A percentile compares a stretch with the other conserved stretches of the same genome.
Conservation (phyloP, 1,140 invertebrate genomes). For the Meloidogyne floridensis region DNA sequence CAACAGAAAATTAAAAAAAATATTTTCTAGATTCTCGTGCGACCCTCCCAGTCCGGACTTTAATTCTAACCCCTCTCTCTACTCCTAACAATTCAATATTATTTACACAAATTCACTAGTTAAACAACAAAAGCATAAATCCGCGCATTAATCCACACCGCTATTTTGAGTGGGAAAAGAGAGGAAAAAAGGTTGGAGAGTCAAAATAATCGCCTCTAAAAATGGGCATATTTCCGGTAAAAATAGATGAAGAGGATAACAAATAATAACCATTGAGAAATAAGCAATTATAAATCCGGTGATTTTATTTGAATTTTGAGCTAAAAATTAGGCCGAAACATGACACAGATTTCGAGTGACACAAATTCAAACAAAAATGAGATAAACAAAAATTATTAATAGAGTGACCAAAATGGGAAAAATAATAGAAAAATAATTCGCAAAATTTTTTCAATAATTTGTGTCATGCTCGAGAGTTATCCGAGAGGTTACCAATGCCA, state of each 20-base stretch:
- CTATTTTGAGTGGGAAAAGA: neutral
- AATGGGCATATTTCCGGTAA: conserved; percentile 5
- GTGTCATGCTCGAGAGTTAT: no score
- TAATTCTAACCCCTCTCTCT: neutral
- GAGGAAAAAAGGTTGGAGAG: neutral
- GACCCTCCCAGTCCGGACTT: neutral
- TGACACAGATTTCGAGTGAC: neutral
- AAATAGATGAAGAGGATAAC: neutral
- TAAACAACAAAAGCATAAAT: neutral
- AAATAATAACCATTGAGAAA: neutral
- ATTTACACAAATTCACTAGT: neutral
- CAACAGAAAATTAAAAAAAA: no score
- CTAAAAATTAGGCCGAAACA: neutral
- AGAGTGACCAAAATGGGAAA: no score
- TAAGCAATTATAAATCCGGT: neutral
- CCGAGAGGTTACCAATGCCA: no score
- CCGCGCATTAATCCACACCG: conserved; percentile 2
- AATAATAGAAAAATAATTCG: no score
- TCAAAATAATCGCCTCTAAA: neutral
- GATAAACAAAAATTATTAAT: no score
- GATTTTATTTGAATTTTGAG: neutral
- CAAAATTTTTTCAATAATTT: no score
- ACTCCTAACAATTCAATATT: neutral
- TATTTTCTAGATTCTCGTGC: no score
- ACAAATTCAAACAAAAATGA: neutral